Percentiles rank a stretch among this genome's conserved stretches.
Evolutionary conservation across 2,113 vertebrate species (phyloP).

Genomic region (Apodemus sylvaticus): DNA sequence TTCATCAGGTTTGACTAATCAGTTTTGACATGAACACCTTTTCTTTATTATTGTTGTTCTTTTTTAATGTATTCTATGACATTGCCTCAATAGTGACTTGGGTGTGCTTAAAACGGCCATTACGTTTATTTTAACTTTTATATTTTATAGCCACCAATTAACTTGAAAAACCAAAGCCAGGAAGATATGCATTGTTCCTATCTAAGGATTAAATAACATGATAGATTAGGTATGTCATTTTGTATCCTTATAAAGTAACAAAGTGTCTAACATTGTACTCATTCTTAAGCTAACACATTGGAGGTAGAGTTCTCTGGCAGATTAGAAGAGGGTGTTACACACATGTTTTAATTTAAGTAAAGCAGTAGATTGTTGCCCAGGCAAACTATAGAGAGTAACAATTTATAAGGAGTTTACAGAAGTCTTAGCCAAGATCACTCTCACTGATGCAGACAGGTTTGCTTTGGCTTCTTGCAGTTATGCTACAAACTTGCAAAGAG

Average conservation of each 20-base stretch:
- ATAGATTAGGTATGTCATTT: not conserved
- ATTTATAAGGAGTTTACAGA: not conserved
- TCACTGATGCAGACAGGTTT: not conserved
- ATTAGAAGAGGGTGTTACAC: not conserved
- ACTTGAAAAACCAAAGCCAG: slow-evolving; percentile 22
- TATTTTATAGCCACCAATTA: not conserved
- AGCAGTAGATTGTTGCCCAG: not conserved
- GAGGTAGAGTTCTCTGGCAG: not conserved
- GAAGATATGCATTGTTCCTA: not conserved
- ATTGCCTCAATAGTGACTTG: not conserved
- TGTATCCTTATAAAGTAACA: not conserved
- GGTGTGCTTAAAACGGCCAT: not conserved
- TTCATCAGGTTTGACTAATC: slow-evolving; percentile 5
- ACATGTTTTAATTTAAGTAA: slow-evolving; percentile 6
- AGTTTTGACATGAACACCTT: not conserved
- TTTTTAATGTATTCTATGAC: not conserved
- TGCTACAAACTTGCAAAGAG: not conserved
- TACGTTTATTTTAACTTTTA: not conserved
- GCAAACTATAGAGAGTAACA: not conserved
- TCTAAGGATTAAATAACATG: not conserved
- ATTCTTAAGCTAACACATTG: not conserved
- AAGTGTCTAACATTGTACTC: not conserved
- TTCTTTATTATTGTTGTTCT: not conserved
- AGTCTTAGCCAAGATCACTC: not conserved
- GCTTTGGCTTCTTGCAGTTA: not conserved